Evolutionary conservation across 2,113 vertebrate genomes (phyloP).

Genomic region (Anguilla rostrata): DNA sequence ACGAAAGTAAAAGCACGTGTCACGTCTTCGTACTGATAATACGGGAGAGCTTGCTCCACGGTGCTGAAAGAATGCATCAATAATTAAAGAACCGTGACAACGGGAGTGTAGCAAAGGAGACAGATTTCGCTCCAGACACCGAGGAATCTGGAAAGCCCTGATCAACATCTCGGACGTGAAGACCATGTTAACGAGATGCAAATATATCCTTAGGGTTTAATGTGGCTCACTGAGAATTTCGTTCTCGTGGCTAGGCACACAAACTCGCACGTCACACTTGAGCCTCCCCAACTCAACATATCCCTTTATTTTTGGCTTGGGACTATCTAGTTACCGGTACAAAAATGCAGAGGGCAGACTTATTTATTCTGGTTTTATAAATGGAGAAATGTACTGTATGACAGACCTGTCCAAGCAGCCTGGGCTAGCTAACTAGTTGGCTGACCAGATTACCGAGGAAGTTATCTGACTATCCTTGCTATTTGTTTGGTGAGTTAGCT

Average conservation of each 20-base stretch:
- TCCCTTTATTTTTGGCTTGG: too few relatives aligned
- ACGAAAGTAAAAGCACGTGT: neutral
- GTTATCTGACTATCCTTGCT: too few relatives aligned
- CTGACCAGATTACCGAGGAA: too few relatives aligned
- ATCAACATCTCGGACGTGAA: constrained; percentile 5
- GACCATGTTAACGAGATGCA: constrained; percentile 21
- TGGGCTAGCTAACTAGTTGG: too few relatives aligned
- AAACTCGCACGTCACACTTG: too few relatives aligned
- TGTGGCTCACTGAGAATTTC: neutral
- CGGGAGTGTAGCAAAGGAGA: neutral
- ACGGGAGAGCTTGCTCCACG: neutral
- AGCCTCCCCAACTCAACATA: too few relatives aligned
- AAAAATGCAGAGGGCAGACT: too few relatives aligned
- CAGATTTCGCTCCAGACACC: neutral
- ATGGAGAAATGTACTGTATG: too few relatives aligned
- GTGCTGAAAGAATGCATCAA: neutral
- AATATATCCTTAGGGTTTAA: constrained; percentile 24
- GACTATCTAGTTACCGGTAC: too few relatives aligned
- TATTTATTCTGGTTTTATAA: too few relatives aligned
- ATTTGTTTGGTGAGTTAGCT: too few relatives aligned
- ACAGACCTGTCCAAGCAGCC: too few relatives aligned
- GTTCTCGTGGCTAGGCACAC: neutral
- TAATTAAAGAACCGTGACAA: constrained; percentile 6
- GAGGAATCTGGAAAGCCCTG: neutral
- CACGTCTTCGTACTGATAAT: neutral